Evolutionary conservation across 2,797 vertebrate genomes (phyloP).

Genomic region (Gadopsis bispinosus): DNA sequence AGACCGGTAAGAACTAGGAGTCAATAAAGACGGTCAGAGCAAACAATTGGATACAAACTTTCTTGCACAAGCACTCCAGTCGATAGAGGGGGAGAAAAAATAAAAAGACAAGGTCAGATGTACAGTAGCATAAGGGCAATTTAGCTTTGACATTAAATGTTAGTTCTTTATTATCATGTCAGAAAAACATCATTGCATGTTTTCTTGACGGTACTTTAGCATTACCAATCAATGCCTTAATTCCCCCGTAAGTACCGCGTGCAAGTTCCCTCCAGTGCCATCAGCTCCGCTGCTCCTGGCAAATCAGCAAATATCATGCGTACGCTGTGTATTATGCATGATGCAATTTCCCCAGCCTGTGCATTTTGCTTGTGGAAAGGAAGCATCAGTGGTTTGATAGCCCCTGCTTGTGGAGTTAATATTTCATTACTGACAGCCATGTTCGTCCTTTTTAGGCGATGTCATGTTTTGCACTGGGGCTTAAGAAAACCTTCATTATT

Average conservation of each 20-base stretch:
- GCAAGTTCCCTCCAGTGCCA: neutral
- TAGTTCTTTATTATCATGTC: no score
- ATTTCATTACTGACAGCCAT: conserved; percentile 41
- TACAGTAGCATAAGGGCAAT: neutral
- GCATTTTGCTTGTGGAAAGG: conserved; percentile 14
- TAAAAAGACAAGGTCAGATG: neutral
- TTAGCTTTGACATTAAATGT: neutral
- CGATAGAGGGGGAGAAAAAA: neutral
- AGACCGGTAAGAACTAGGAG: neutral
- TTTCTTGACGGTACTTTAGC: neutral
- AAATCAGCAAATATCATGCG: conserved; percentile 31
- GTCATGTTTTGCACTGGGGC: conserved; percentile 3
- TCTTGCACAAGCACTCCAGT: neutral
- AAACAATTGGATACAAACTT: neutral
- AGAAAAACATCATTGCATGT: no score
- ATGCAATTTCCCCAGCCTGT: conserved; percentile 16
- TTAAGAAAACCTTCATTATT: neutral
- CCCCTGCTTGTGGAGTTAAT: conserved; percentile 27
- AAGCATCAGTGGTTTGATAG: conserved; percentile 14
- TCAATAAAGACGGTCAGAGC: neutral
- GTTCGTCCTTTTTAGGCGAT: conserved; percentile 13
- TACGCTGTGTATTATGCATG: conserved; percentile 42
- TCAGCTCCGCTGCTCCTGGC: conserved; percentile 12
- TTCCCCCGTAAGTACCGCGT: neutral
- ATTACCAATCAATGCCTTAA: neutral